Evolutionary conservation across 2,797 vertebrate genomes (phyloP), one percentile per base, ranked within the genome.

Genomic region (Megalops cyprinoides): DNA sequence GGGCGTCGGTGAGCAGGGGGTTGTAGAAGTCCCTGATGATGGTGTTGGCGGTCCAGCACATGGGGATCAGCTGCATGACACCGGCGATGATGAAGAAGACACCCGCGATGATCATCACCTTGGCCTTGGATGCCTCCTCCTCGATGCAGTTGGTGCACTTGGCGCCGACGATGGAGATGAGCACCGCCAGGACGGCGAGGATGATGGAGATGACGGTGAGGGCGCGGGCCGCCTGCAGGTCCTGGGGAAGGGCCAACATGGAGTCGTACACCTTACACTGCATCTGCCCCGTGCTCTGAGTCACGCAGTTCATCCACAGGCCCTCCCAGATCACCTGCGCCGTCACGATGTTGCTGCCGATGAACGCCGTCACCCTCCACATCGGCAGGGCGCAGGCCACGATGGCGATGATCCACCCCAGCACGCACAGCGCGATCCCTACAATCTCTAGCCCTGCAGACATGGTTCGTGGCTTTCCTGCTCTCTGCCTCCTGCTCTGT

Each of bases 61-160:
- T 95, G 0, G 98, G 98, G 76, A 99, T 94, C 73, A 99, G 94
- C 53, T 92, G 93, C 91, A 98, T 89, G 78, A 99, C 0, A 7
- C 96, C 95, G 0, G 92, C 85, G 10, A 98, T 85, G 73, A 97
- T 53, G 90, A 98, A 98, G 82, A 97, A 88, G 83, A 97, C 92
- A 0, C 98, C 98, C 0, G 96, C 85, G 20, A 96, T 89, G 51
- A 99, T 99, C 93, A 96, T 97, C 88, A 99, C 95, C 90, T 97
- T 98, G 84, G 96, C 93, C 78, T 99, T 99, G 80, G 94, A 82
- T 0, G 90, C 84, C 79, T 97, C 96, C 0, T 97, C 97, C 75
- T 98, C 96, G 1, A 99, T 94, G 84, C 97, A 99, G 91, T 96
- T 96, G 85, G 97, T 99, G 87, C 97, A 99, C 90, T 98, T 96